Conservation (phyloP, 2,797 vertebrate genomes). For the Synanceia verrucosa region DNA sequence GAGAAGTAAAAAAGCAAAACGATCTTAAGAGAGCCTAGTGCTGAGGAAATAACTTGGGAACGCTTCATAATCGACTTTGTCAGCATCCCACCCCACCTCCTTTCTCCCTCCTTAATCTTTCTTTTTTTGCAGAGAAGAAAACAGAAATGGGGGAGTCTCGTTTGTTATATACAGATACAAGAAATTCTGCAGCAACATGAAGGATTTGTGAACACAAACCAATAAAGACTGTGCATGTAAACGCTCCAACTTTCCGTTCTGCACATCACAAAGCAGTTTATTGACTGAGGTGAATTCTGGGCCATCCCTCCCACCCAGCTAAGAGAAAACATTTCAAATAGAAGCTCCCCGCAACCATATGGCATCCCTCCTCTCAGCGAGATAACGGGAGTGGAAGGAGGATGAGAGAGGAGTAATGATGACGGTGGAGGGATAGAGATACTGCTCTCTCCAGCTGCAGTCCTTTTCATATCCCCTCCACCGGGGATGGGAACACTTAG, state of each 20-base stretch:
- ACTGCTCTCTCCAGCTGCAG: slow-evolving; percentile 46
- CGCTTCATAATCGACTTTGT: slow-evolving; percentile 74
- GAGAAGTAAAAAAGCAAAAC: slow-evolving; percentile 62
- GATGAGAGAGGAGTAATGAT: slow-evolving; percentile 64
- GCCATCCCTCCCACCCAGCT: slow-evolving; percentile 55
- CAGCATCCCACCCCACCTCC: slow-evolving; percentile 50
- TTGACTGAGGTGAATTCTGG: slow-evolving; percentile 60
- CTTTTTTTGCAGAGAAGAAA: slow-evolving; percentile 25
- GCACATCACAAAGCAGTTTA: slow-evolving; percentile 34
- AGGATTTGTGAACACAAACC: slow-evolving; percentile 49
- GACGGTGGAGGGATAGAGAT: slow-evolving; percentile 40
- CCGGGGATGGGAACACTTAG: slow-evolving; percentile 36
- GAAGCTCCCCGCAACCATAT: slow-evolving; percentile 50
- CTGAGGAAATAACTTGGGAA: slow-evolving; percentile 72
- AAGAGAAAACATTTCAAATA: slow-evolving; percentile 55
- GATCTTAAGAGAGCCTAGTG: slow-evolving; percentile 68
- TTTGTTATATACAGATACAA: slow-evolving; percentile 35
- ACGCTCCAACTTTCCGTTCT: slow-evolving; percentile 31
- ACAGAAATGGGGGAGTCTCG: slow-evolving; percentile 36
- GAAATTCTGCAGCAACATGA: slow-evolving; percentile 24
- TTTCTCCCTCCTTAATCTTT: slow-evolving; percentile 25
- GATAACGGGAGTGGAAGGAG: slow-evolving; percentile 58
- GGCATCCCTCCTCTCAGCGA: slow-evolving; percentile 52
- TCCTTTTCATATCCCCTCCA: slow-evolving; percentile 51
- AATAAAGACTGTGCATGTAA: slow-evolving; percentile 5